Percentiles rank a stretch among this genome's conserved stretches.
These are phyloP conservation scores for Atopsyche davidsoni DNA, from an alignment of 1,140 invertebrate species.

Conservation along the genomic window DNA sequence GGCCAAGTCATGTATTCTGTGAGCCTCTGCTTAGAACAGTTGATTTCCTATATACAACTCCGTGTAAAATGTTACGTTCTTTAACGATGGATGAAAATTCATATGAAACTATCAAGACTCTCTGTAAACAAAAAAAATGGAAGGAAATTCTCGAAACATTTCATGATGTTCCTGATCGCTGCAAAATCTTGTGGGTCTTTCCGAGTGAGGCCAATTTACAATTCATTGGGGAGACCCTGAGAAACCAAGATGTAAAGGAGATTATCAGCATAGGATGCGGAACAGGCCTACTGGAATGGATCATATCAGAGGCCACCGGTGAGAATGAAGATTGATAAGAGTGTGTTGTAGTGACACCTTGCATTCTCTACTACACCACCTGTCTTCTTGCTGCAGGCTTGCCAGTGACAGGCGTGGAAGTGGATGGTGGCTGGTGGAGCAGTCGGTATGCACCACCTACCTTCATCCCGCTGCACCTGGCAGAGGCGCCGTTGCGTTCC, in stretches of 20 bases:
- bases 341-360: conserved; percentile 3
- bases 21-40: not conserved
- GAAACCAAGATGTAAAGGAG: conserved; percentile 31
- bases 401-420: conserved; percentile 40
- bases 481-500: conserved; percentile 34
- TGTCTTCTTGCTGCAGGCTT: conserved; percentile 36
- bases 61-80: not conserved
- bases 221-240: conserved; percentile 35
- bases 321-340: conserved; percentile 3
- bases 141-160: conserved; percentile 37
- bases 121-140: conserved; percentile 35
- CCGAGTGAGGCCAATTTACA: conserved; percentile 41
- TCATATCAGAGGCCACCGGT: conserved; percentile 41
- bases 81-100: conserved; percentile 7
- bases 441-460: conserved; percentile 45
- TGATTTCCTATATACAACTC: not conserved
- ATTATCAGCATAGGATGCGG: conserved; percentile 47
- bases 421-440: conserved; percentile 47
- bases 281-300: conserved; percentile 46
- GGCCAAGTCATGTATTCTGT: conserved; percentile 4
- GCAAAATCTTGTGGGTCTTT: conserved; percentile 45
- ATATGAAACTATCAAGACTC: conserved; percentile 4
- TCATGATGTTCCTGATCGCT: conserved; percentile 37
- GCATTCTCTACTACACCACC: conserved; percentile 1
- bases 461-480: conserved; percentile 42